Base-by-base conservation (phyloP, 2,113 vertebrate species). In the Alligator mississippiensis region DNA sequence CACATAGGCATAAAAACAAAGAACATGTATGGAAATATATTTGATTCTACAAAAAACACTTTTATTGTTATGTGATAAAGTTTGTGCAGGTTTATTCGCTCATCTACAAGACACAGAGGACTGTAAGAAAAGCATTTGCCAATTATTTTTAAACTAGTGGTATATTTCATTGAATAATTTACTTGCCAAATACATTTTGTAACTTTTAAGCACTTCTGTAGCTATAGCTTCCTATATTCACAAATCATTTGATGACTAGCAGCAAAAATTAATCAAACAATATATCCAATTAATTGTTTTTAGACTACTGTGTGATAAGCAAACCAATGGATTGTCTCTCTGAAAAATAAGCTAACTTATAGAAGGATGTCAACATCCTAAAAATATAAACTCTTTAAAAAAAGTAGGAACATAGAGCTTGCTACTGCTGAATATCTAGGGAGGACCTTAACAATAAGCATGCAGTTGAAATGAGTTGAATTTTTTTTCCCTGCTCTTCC, bases 401-500 rank as follows among this genome's bases (percentile, higher is more conserved):
- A 66, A 66, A 47, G 47, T 47, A 47, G 47, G 47, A 47, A 47
- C 47, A 47, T 47, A 60, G 38, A 63, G 63, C 83, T 84, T 89
- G 54, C 90, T 93, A 80, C 82, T 84, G 87, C 89, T 93, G 88
- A 72, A 83, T 75, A 84, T 62, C 84, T 77, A 0, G 0, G 84
- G 75, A 92, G 79, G 82, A 79, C 47, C 47, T 47, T 47, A 47
- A 47, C 47, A 47, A 47, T 47, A 47, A 47, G 83, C 76, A 88
- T 82, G 82, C 83, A 87, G 80, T 88, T 68, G 78, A 84, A 92
- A 77, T 79, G 59, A 93, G 18, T 14, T 87, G 78, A 61, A 24
- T 70, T 38, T 66, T 76, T 93, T 82, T 74, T 85, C 85, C 54
- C 1, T 14, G 38, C 85, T 76, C 59, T 87, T 84, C 78, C 74